Evolutionary conservation across 2,797 vertebrate genomes (phyloP).

Genomic region (Epinephelus malabaricus): DNA sequence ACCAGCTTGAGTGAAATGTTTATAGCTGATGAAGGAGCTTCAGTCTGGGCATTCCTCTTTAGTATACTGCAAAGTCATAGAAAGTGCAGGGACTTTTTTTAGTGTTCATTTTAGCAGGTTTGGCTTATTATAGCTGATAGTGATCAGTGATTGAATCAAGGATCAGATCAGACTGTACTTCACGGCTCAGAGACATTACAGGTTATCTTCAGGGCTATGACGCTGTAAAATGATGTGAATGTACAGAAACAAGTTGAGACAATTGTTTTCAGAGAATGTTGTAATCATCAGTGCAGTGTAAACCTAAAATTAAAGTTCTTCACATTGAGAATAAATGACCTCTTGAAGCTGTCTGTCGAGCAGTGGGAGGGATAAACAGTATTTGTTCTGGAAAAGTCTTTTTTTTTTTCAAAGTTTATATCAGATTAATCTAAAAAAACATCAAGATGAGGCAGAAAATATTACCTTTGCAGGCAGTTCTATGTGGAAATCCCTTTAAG

Average conservation of each 20-base stretch:
- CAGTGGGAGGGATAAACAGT: not conserved
- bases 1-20: not conserved
- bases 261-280: not conserved
- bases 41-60: not conserved
- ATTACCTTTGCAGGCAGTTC: too few species aligned
- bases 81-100: not conserved
- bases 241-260: not conserved
- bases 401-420: conserved; percentile 3
- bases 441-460: too few species aligned
- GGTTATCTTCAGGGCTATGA: not conserved
- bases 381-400: not conserved
- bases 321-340: not conserved
- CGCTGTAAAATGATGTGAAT: not conserved
- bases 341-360: not conserved
- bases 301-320: not conserved
- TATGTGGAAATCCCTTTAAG: too few species aligned
- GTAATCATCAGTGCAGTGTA: not conserved
- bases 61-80: not conserved
- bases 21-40: not conserved
- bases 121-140: conserved; percentile 8
- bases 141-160: conserved; percentile 20
- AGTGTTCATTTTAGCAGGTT: not conserved
- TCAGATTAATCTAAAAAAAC: not conserved
- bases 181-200: conserved; percentile 13
- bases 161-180: conserved; percentile 9